phyloP scores from a whole-genome alignment of 2,113 vertebrate species.

The Acrocephalus kingi region DNA sequence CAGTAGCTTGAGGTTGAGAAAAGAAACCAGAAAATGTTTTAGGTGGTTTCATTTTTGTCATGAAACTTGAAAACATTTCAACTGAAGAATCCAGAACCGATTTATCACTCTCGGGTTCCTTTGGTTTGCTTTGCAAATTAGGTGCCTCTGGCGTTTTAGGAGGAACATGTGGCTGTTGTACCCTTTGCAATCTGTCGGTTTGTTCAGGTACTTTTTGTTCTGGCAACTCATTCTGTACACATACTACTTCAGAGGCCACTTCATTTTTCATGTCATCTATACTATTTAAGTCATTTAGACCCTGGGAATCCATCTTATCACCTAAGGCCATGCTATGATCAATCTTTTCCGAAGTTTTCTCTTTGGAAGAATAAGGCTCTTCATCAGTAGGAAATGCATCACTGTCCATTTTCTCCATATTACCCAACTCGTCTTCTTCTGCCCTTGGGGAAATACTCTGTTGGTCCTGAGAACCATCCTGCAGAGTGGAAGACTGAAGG shows the following conservation, averaged over 20 bases:
- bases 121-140: conserved; percentile 48
- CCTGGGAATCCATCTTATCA: not conserved
- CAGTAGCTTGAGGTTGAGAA: conserved; percentile 76
- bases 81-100: conserved; percentile 77
- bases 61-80: conserved; percentile 86
- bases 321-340: not conserved
- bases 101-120: conserved; percentile 73
- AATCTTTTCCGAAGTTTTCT: not conserved
- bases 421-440: not conserved
- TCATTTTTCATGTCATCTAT: not conserved
- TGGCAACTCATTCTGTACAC: not conserved
- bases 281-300: conserved; percentile 3
- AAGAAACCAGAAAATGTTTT: conserved; percentile 84
- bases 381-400: not conserved
- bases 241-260: not conserved
- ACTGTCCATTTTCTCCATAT: not conserved
- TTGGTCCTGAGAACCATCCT: not conserved
- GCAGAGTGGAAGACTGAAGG: not conserved
- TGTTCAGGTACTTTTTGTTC: not conserved
- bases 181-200: not conserved
- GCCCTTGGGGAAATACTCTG: not conserved
- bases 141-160: not conserved
- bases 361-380: not conserved
- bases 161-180: not conserved
- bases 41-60: conserved; percentile 85